Evolutionary conservation across 2,888 invertebrate species (phyloP).

Genomic region (Abrostola triplasia): DNA sequence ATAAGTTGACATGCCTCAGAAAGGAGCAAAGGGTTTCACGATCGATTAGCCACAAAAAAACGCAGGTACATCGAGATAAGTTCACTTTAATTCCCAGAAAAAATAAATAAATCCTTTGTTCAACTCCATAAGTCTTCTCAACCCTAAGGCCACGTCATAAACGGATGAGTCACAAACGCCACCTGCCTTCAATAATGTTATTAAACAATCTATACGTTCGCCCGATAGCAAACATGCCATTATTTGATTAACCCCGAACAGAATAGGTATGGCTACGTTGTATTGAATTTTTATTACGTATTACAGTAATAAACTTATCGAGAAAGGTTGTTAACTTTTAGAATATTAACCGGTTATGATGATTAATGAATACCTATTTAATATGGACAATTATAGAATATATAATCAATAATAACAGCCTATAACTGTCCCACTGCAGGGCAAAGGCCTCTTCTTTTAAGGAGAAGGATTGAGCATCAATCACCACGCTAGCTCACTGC

Average conservation of each 20-base stretch:
- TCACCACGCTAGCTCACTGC: no score
- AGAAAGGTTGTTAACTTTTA: conserved; percentile 15
- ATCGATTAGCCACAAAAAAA: background rate
- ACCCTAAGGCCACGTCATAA: conserved; percentile 55
- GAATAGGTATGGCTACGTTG: conserved; percentile 28
- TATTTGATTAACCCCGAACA: conserved; percentile 59
- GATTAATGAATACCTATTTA: no score
- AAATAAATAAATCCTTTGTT: conserved; percentile 5
- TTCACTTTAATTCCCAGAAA: background rate
- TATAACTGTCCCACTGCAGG: no score
- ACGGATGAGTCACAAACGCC: conserved; percentile 63
- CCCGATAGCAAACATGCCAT: conserved; percentile 54
- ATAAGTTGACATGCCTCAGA: no score
- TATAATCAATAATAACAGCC: no score
- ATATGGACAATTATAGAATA: no score
- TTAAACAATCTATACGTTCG: conserved; percentile 55
- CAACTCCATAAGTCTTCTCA: conserved; percentile 18
- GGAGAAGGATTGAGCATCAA: no score
- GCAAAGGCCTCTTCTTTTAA: no score
- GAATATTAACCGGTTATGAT: background rate
- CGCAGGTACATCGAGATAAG: background rate
- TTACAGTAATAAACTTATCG: conserved; percentile 26
- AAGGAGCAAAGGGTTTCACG: background rate
- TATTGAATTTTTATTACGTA: conserved; percentile 52
- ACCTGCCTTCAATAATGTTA: conserved; percentile 66